Percentiles rank a stretch among this genome's conserved stretches.
These are phyloP conservation scores for Heterodera schachtii DNA, from an alignment of 1,140 invertebrate genomes.

Conservation along the genomic window DNA sequence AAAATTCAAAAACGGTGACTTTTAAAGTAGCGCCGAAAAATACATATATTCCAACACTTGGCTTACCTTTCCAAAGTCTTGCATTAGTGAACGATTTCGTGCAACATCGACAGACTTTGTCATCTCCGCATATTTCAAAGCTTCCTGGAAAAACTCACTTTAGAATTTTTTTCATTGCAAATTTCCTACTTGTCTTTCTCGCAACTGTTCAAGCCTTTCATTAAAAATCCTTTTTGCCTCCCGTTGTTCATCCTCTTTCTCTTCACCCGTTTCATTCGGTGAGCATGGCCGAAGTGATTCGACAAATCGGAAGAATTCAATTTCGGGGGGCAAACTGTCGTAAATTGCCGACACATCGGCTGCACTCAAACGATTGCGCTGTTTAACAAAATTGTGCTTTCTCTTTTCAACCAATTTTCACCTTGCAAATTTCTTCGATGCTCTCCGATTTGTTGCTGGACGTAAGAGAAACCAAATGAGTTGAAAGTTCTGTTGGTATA, in stretches of 20 bases:
- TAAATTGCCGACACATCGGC: conserved; percentile 40
- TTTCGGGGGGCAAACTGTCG: conserved; percentile 21
- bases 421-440: conserved; percentile 19
- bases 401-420: background rate
- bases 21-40: no score
- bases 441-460: background rate
- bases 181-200: conserved; percentile 34
- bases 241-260: conserved; percentile 12
- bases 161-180: background rate
- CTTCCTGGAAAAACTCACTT: conserved; percentile 34
- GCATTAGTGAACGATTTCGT: conserved; percentile 43
- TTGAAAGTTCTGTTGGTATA: conserved; percentile 14
- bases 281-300: conserved; percentile 29
- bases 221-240: conserved; percentile 16
- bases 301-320: conserved; percentile 45
- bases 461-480: background rate
- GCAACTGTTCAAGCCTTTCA: conserved; percentile 41
- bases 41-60: no score
- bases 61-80: conserved; percentile 51
- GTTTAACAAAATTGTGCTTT: background rate
- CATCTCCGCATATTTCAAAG: conserved; percentile 53
- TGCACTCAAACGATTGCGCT: conserved; percentile 18
- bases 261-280: conserved; percentile 20
- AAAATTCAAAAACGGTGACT: no score
- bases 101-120: conserved; percentile 49